Base-by-base conservation (phyloP, 2,888 invertebrate species). In the Rutpela maculata region DNA sequence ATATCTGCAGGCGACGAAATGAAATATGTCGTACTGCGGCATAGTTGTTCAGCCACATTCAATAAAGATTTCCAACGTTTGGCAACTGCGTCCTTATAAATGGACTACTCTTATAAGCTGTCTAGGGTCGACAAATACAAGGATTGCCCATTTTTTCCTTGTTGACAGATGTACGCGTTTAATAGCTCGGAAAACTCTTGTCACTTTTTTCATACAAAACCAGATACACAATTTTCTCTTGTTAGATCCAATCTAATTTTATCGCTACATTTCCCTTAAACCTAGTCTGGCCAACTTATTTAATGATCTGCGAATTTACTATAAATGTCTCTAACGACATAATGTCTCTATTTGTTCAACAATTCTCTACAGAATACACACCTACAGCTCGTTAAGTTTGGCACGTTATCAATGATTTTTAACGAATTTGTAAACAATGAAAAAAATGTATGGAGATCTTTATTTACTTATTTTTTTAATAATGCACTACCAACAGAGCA, bases 91-190 rank as follows among this genome's bases (percentile, higher is more conserved):
- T 59, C 56, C 68, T 75, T 75, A 78, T 75, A 78, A 78, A 75
- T 73, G 78, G 70, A 72, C 75, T 72, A 43, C 72, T 65, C 65
- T 65, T 65, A 80, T 82, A 80, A 83, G 84, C 85, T 84, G 83
- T 86, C 85, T 84, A 84, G 87, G 87, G 88, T 87, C 87, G 88
- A 88, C 88, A 88, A 88, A 88, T 87, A 86, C 87, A 85, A 84
- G 87, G 87, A 88, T 88, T 87, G 86, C 85, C 87, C 85, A 87
- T 85, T 87, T 87, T 89, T 88, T 88, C 85, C 84, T 80, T 84
- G 88, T 88, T 88, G 89, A 89, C 89, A 89, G 88, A 89, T 89
- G 89, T 89, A 89, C 88, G 89, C 88, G 89, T 88, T 88, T 89
- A 89, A 89, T 89, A 88, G 87, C 85, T 87, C 84, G 88, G 88